phyloP scores from a whole-genome alignment of 2,797 vertebrate genomes.

The Muscicapa striata region DNA sequence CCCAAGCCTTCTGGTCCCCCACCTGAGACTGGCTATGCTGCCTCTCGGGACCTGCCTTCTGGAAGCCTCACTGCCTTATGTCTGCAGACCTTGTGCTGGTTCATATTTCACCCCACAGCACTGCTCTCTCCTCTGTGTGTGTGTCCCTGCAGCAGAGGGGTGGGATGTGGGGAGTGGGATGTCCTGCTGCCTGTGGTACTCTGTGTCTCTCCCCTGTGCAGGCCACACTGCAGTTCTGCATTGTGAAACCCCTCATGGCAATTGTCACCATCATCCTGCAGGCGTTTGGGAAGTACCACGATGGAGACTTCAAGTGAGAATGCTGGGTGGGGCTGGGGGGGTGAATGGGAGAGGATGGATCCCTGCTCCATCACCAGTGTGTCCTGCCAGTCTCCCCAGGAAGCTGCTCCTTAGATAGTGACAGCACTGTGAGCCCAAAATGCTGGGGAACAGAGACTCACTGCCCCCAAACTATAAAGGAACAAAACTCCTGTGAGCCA shows the following conservation, averaged over 20 bases:
- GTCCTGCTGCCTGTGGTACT: neutral
- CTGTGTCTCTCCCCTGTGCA: constrained; percentile 45
- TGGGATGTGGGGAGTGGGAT: neutral
- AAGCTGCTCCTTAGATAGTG: neutral
- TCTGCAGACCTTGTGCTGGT: neutral
- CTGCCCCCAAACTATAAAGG: neutral
- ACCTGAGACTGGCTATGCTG: rapidly evolving
- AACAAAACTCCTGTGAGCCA: neutral
- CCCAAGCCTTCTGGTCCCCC: neutral
- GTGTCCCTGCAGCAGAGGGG: neutral
- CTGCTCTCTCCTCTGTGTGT: neutral
- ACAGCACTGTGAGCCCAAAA: neutral
- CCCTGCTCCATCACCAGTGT: neutral
- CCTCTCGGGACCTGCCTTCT: neutral
- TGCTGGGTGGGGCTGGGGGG: neutral
- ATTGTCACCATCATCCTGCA: constrained; percentile 92
- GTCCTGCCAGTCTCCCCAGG: neutral
- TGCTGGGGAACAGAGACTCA: rapidly evolving
- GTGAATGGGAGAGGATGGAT: neutral
- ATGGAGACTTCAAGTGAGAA: constrained; percentile 97
- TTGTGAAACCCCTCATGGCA: constrained; percentile 96
- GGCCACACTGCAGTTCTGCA: constrained; percentile 98
- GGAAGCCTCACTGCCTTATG: neutral
- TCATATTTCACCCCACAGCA: neutral
- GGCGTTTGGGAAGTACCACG: constrained; percentile 92